Evolutionary conservation across 2,797 vertebrate genomes (phyloP).

Genomic region (Coccyzus lansbergi): DNA sequence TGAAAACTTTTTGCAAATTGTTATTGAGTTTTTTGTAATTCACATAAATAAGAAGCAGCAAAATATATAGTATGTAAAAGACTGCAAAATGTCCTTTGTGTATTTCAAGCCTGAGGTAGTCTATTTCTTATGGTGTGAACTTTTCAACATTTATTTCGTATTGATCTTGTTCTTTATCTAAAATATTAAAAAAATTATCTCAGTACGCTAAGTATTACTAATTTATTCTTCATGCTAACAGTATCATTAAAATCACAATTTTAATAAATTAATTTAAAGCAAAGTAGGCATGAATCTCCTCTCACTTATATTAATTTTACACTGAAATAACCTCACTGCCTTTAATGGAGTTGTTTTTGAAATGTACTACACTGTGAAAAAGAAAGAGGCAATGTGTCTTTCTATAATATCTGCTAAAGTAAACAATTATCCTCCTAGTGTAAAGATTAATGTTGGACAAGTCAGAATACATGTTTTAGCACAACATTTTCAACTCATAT

Average conservation of each 20-base stretch:
- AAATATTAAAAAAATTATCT: conserved; percentile 2
- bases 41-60: background rate
- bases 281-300: conserved; percentile 25
- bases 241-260: conserved; percentile 5
- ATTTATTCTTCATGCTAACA: conserved; percentile 38
- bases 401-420: background rate
- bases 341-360: conserved; percentile 24
- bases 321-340: conserved; percentile 5
- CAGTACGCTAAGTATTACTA: background rate
- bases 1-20: background rate
- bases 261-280: conserved; percentile 45
- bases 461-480: background rate
- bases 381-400: background rate
- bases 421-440: conserved; percentile 13
- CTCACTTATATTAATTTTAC: conserved; percentile 21
- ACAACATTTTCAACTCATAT: background rate
- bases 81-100: background rate
- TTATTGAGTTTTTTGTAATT: background rate
- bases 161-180: conserved; percentile 1
- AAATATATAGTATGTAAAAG: background rate
- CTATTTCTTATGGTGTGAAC: background rate
- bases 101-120: background rate
- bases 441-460: conserved; percentile 6
- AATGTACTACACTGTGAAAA: background rate
- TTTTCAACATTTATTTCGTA: conserved; percentile 20